Evolutionary conservation across 1,140 invertebrate species (phyloP).

Genomic region (Vanessa tameamea): DNA sequence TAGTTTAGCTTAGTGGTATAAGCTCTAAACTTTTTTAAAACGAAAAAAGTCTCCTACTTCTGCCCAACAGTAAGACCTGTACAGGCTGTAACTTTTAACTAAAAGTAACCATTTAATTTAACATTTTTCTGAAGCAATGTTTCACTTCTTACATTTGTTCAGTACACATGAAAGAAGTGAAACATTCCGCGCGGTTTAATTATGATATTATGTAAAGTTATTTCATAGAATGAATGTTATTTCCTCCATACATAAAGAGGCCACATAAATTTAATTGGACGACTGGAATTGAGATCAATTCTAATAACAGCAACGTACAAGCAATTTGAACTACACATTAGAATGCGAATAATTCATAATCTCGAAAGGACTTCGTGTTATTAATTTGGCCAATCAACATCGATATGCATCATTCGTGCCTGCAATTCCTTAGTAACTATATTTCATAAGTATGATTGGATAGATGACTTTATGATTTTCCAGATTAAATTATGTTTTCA

Average conservation of each 20-base stretch:
- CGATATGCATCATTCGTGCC: slow-evolving; percentile 1
- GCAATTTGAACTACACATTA: slow-evolving; percentile 12
- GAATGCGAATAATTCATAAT: slow-evolving; percentile 24
- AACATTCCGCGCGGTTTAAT: no score
- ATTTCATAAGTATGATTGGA: slow-evolving; percentile 2
- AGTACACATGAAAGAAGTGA: no score
- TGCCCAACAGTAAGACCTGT: no score
- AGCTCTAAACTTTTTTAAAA: no score
- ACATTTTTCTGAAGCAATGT: no score
- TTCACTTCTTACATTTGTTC: no score
- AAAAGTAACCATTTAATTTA: no score
- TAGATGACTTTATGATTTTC: slow-evolving; percentile 19
- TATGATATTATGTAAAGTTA: neutral
- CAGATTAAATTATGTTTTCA: slow-evolving; percentile 9
- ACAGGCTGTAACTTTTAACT: no score
- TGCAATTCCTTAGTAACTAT: neutral
- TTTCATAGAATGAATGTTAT: neutral
- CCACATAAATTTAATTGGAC: slow-evolving; percentile 10
- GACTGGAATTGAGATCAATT: slow-evolving; percentile 22
- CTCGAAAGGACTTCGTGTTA: slow-evolving; percentile 12
- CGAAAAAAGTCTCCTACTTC: no score
- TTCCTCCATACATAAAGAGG: slow-evolving; percentile 1
- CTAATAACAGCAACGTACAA: slow-evolving; percentile 9
- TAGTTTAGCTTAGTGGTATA: no score
- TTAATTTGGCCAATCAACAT: slow-evolving; percentile 12